Percentiles rank a stretch among this genome's conserved stretches.
Conservation (phyloP, 2,888 invertebrate species). For the Chymomyza procnemis region DNA sequence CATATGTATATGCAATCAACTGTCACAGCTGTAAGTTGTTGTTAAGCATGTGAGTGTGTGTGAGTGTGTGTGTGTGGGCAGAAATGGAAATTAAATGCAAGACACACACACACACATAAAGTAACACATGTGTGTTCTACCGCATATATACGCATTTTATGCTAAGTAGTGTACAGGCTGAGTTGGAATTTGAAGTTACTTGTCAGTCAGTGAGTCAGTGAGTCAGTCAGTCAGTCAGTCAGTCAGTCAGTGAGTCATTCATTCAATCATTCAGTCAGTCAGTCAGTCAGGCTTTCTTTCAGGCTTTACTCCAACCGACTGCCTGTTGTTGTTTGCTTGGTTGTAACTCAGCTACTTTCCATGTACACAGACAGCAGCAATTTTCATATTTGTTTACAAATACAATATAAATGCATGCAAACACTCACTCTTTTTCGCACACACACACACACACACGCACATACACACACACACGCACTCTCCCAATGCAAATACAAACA, state of each 20-base stretch:
- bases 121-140: too few relatives aligned
- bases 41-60: neutral
- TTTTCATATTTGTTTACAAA: constrained; percentile 45
- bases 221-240: constrained; percentile 12
- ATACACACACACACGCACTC: constrained; percentile 2
- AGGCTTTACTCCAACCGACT: neutral
- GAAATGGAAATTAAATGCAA: constrained; percentile 2
- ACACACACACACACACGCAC: neutral
- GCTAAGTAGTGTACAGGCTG: constrained; percentile 24
- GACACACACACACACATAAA: neutral
- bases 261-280: too few relatives aligned
- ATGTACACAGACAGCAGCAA: constrained; percentile 37
- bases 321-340: neutral
- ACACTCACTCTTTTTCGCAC: neutral
- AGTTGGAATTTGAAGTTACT: constrained; percentile 34
- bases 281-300: neutral
- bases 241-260: neutral
- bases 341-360: constrained; percentile 4
- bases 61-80: constrained; percentile 1
- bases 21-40: neutral
- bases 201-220: constrained; percentile 22
- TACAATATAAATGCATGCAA: constrained; percentile 25
- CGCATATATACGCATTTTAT: neutral
- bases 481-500: constrained; percentile 17
- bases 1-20: neutral